These are phyloP conservation scores for Teleopsis dalmanni DNA, from an alignment of 1,140 invertebrate genomes.

Conservation along the genomic window DNA sequence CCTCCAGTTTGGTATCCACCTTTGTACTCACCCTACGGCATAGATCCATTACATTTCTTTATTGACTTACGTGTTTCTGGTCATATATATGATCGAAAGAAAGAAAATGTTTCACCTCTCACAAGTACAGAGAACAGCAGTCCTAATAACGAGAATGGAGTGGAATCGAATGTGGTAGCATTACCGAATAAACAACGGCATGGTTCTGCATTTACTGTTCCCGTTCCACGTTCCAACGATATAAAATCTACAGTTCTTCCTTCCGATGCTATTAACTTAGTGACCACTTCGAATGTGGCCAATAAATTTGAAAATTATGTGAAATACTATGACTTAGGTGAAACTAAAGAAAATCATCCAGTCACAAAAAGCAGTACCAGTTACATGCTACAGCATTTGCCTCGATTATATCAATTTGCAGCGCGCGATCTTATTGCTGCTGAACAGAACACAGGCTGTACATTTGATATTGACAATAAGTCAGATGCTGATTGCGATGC, in stretches of 20 bases:
- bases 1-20: conserved; percentile 68
- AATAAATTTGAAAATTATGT: conserved; percentile 41
- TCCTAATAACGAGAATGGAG: not conserved
- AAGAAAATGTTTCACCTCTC: conserved; percentile 44
- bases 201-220: conserved; percentile 59
- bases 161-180: conserved; percentile 29
- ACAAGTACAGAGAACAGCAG: conserved; percentile 23
- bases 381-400: conserved; percentile 50
- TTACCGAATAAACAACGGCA: conserved; percentile 47
- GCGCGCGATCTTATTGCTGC: conserved; percentile 17
- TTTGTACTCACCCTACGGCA: conserved; percentile 63
- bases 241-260: conserved; percentile 17
- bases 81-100: conserved; percentile 69
- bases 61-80: conserved; percentile 72
- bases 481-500: conserved; percentile 23
- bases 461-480: conserved; percentile 27
- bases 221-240: conserved; percentile 42
- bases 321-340: conserved; percentile 39
- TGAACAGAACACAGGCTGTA: not conserved
- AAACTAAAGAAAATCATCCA: conserved; percentile 40
- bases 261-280: conserved; percentile 12
- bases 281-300: conserved; percentile 1
- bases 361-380: conserved; percentile 45
- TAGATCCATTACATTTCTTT: conserved; percentile 73
- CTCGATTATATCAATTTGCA: conserved; percentile 47